These are phyloP conservation scores for Pogonomyrmex barbatus DNA, from an alignment of 1,140 invertebrate genomes.

Conservation along the genomic window DNA sequence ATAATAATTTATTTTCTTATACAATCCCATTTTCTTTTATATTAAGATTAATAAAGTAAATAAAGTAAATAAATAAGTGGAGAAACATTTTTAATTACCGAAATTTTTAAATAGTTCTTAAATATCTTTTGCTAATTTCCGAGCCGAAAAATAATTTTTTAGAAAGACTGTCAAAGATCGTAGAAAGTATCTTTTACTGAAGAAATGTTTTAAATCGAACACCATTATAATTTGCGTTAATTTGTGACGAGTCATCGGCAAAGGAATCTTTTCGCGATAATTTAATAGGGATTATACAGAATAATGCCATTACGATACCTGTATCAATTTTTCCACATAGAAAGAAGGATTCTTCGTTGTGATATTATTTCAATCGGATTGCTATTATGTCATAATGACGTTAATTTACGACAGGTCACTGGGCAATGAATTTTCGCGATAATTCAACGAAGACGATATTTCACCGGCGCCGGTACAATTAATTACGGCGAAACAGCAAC, in stretches of 20 bases:
- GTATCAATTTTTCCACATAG: background rate
- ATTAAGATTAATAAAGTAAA: background rate
- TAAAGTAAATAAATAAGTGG: background rate
- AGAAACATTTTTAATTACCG: background rate
- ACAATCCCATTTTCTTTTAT: background rate
- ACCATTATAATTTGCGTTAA: constrained; percentile 9
- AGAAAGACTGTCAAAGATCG: background rate
- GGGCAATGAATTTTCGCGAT: constrained; percentile 53
- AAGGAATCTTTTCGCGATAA: constrained; percentile 4
- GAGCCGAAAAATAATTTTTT: background rate
- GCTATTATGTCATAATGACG: constrained; percentile 45
- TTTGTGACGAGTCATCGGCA: background rate
- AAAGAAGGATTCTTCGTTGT: background rate
- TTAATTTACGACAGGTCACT: constrained; percentile 56
- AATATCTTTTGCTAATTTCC: background rate
- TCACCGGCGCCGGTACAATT: constrained; percentile 49
- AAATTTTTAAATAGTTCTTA: background rate
- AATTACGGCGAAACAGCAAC: constrained; percentile 58
- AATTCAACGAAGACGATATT: constrained; percentile 59
- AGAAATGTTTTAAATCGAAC: background rate
- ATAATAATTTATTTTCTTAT: constrained; percentile 10
- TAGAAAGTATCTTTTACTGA: background rate
- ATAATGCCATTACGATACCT: background rate
- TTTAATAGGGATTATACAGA: constrained; percentile 12
- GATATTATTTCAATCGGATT: constrained; percentile 47